These are phyloP conservation scores for Calliscelio sp. DNA, from an alignment of 2,888 invertebrate species.

Conservation along the genomic window DNA sequence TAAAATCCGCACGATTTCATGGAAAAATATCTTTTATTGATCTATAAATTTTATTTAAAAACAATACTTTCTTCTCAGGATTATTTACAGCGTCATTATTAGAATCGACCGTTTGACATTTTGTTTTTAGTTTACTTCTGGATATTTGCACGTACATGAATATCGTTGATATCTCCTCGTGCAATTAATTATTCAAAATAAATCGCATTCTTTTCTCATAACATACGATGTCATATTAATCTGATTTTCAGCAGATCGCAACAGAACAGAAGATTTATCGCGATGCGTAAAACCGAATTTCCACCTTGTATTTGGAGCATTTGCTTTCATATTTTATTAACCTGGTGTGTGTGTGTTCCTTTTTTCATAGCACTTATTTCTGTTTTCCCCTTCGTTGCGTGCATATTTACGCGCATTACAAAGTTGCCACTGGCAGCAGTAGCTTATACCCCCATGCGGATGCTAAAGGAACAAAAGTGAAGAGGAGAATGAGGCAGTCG, in stretches of 20 bases:
- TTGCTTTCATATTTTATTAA: slow-evolving; percentile 41
- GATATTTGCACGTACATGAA: too few species aligned
- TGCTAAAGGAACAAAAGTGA: background rate
- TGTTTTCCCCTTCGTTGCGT: slow-evolving; percentile 26
- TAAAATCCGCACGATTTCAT: slow-evolving; percentile 32
- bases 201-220: too few species aligned
- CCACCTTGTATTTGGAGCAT: slow-evolving; percentile 8
- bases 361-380: slow-evolving; percentile 13
- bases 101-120: slow-evolving; percentile 31
- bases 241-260: background rate
- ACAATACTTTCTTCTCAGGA: slow-evolving; percentile 30
- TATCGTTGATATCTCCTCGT: too few species aligned
- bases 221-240: background rate
- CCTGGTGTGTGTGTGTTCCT: too few species aligned
- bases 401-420: slow-evolving; percentile 48
- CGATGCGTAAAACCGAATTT: slow-evolving; percentile 25
- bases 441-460: slow-evolving; percentile 13
- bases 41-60: slow-evolving; percentile 52
- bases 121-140: slow-evolving; percentile 7
- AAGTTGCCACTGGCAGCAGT: too few species aligned
- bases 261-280: slow-evolving; percentile 22
- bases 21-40: slow-evolving; percentile 47
- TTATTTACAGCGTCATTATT: slow-evolving; percentile 41
- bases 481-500: slow-evolving; percentile 47
- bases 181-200: background rate